Percentiles rank a stretch among this genome's conserved stretches.
Evolutionary conservation across 1,140 invertebrate species (phyloP).

Genomic region (Nylanderia fulva): DNA sequence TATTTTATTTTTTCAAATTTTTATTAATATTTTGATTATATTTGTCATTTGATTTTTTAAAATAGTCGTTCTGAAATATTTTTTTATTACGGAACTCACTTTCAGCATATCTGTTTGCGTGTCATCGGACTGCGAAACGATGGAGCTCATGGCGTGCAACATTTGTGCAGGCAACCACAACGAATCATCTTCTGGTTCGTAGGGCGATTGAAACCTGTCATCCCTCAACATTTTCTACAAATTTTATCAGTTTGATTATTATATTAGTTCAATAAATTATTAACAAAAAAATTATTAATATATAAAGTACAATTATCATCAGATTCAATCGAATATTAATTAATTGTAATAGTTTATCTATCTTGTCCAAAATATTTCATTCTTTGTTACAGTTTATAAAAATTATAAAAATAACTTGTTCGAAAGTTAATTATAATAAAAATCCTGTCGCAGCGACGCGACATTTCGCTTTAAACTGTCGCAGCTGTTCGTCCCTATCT

Average conservation of each 20-base stretch:
- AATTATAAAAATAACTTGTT: not conserved
- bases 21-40: not conserved
- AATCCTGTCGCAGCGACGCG: not conserved
- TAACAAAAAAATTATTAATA: not conserved
- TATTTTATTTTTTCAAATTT: not conserved
- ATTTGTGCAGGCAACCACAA: slow-evolving; percentile 96
- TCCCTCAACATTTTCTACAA: slow-evolving; percentile 94
- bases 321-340: not conserved
- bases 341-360: not conserved
- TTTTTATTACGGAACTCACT: slow-evolving; percentile 80
- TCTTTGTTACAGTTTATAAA: not conserved
- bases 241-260: not conserved
- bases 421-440: slow-evolving; percentile 17
- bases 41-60: not conserved
- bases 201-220: slow-evolving; percentile 95
- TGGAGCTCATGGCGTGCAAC: slow-evolving; percentile 92
- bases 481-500: slow-evolving; percentile 64
- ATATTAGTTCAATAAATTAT: not conserved
- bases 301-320: not conserved
- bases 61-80: not conserved
- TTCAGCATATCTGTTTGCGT: slow-evolving; percentile 91
- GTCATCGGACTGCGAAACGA: slow-evolving; percentile 91
- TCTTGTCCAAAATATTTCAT: not conserved
- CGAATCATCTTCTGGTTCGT: slow-evolving; percentile 96
- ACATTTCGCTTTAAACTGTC: slow-evolving; percentile 9